Conservation (phyloP, 2,113 vertebrate genomes). For the Cranoglanis bouderius region DNA sequence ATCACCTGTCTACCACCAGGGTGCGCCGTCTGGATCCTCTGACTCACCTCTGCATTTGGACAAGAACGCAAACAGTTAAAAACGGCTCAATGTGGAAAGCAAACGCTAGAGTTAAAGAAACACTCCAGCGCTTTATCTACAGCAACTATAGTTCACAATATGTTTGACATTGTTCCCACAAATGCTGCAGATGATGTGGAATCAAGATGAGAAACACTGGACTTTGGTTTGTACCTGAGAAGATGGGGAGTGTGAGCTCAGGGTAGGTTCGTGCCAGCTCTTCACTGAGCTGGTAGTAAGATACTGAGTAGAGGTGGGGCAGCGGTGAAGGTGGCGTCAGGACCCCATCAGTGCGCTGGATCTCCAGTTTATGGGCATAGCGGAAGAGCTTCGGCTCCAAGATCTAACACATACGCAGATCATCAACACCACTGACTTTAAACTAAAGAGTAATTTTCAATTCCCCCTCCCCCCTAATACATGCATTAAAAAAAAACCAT, state of each 20-base stretch:
- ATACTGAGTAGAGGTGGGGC: slow-evolving; percentile 94
- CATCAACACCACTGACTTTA: neutral
- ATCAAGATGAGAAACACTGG: too few species aligned
- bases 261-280: slow-evolving; percentile 95
- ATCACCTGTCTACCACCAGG: slow-evolving; percentile 95
- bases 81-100: too few species aligned
- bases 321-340: slow-evolving; percentile 88
- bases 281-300: slow-evolving; percentile 95
- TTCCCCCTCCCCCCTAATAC: too few species aligned
- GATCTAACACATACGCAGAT: slow-evolving; percentile 73
- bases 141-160: neutral
- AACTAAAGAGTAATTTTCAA: neutral
- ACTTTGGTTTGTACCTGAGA: slow-evolving; percentile 83
- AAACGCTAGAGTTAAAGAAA: neutral
- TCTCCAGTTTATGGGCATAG: slow-evolving; percentile 96
- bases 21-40: slow-evolving; percentile 94
- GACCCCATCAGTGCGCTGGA: slow-evolving; percentile 88
- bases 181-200: neutral
- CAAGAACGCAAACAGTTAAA: neutral
- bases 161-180: neutral
- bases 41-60: slow-evolving; percentile 87
- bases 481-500: neutral
- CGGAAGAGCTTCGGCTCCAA: slow-evolving; percentile 98
- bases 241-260: slow-evolving; percentile 93
- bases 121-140: too few species aligned